Evolutionary conservation across 2,888 invertebrate species (phyloP).

Genomic region (Campoletis raptor): DNA sequence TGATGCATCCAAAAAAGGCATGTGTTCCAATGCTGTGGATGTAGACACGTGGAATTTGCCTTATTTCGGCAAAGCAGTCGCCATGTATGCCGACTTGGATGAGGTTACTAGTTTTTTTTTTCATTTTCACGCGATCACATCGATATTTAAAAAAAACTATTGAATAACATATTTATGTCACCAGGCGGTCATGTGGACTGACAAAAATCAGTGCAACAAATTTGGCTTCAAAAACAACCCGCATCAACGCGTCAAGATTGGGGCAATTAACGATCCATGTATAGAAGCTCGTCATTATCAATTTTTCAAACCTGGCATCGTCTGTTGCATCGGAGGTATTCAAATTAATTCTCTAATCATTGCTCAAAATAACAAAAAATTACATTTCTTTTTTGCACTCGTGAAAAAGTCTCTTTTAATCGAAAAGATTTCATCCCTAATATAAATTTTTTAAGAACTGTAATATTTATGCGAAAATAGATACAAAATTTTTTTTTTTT

Average conservation of each 20-base stretch:
- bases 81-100: slow-evolving; percentile 69
- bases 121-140: neutral
- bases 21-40: neutral
- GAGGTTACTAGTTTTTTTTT: slow-evolving; percentile 63
- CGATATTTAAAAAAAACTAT: neutral
- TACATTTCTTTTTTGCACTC: no score
- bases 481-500: no score
- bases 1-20: neutral
- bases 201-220: slow-evolving; percentile 66
- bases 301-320: slow-evolving; percentile 73
- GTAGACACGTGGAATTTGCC: neutral
- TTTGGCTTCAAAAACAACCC: slow-evolving; percentile 36
- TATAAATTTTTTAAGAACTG: no score
- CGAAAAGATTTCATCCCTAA: no score
- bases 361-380: neutral
- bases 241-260: neutral
- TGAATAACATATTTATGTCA: slow-evolving; percentile 3
- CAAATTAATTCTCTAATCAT: neutral
- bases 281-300: slow-evolving; percentile 70
- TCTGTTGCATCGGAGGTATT: slow-evolving; percentile 76
- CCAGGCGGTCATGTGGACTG: slow-evolving; percentile 75
- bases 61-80: slow-evolving; percentile 58
- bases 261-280: slow-evolving; percentile 52
- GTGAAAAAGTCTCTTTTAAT: no score
- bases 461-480: no score